A percentile compares a stretch with the other conserved stretches of the same genome.
phyloP scores from a whole-genome alignment of 64 coral and sea anemone species.

The Dendrophyllia cribrosa region DNA sequence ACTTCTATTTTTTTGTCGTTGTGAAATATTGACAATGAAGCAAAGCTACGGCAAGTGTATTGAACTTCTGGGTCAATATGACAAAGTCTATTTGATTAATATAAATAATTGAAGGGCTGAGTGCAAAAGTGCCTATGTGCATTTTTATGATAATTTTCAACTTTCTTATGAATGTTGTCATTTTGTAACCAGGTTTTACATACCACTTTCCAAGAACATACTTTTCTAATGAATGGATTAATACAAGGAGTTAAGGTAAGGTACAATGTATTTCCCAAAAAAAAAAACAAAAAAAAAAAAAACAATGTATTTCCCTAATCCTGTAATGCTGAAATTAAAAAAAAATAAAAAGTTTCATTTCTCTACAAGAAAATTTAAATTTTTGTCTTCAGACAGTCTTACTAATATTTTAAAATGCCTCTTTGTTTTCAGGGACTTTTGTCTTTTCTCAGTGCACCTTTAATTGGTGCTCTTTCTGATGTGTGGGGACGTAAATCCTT shows the following conservation, averaged over 20 bases:
- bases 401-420: not conserved
- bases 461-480: conserved; percentile 97
- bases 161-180: not conserved
- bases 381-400: not conserved
- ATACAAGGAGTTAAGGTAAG: conserved; percentile 96
- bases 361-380: too few species aligned
- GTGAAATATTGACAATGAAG: not conserved
- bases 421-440: conserved; percentile 88
- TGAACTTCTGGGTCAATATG: not conserved
- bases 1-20: not conserved
- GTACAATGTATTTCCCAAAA: not conserved
- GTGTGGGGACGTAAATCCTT: conserved; percentile 99
- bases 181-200: conserved; percentile 77
- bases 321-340: not conserved
- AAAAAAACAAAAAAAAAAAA: too few species aligned
- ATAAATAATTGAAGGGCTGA: not conserved
- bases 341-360: too few species aligned
- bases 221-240: conserved; percentile 99
- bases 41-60: not conserved
- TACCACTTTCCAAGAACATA: conserved; percentile 93
- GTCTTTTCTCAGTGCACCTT: conserved; percentile 95
- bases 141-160: too few species aligned
- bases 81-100: too few species aligned
- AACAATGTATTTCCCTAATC: not conserved
- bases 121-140: too few species aligned